Percentiles rank a stretch among this genome's conserved stretches.
phyloP scores from a whole-genome alignment of 2,888 invertebrate species.

The Oligia fasciuncula region DNA sequence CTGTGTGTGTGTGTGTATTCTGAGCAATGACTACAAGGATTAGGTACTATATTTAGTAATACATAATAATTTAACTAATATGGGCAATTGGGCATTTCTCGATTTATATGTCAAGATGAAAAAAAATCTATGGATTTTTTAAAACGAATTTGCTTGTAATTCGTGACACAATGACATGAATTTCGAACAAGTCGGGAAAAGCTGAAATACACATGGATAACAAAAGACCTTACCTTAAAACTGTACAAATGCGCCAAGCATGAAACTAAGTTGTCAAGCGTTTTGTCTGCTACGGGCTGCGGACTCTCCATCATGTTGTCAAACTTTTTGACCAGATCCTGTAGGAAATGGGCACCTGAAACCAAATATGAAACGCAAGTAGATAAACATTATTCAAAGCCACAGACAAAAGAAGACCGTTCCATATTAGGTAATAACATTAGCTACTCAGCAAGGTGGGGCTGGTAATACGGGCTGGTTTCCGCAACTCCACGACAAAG shows the following conservation, averaged over 20 bases:
- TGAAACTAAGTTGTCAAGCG: constrained; percentile 94
- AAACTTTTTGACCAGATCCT: constrained; percentile 92
- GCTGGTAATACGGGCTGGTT: too few relatives aligned
- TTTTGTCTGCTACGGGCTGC: constrained; percentile 92
- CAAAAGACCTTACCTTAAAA: constrained; percentile 91
- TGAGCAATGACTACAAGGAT: too few relatives aligned
- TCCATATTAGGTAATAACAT: not conserved
- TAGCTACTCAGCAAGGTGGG: too few relatives aligned
- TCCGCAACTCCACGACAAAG: too few relatives aligned
- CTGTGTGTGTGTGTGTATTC: too few relatives aligned
- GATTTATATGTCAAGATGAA: too few relatives aligned
- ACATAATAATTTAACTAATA: too few relatives aligned
- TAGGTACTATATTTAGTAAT: too few relatives aligned
- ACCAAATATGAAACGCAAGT: constrained; percentile 12
- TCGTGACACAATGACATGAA: too few relatives aligned
- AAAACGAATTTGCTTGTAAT: too few relatives aligned
- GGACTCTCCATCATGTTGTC: constrained; percentile 87
- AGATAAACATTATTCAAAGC: not conserved
- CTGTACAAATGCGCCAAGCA: constrained; percentile 95
- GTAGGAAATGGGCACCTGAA: constrained; percentile 95
- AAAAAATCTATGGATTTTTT: too few relatives aligned
- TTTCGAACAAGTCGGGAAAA: not conserved
- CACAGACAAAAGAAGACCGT: not conserved
- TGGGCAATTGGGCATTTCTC: too few relatives aligned
- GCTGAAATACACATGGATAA: not conserved